Evolutionary conservation across 2,888 invertebrate species (phyloP).

Genomic region (Agrenia bidenticulata): DNA sequence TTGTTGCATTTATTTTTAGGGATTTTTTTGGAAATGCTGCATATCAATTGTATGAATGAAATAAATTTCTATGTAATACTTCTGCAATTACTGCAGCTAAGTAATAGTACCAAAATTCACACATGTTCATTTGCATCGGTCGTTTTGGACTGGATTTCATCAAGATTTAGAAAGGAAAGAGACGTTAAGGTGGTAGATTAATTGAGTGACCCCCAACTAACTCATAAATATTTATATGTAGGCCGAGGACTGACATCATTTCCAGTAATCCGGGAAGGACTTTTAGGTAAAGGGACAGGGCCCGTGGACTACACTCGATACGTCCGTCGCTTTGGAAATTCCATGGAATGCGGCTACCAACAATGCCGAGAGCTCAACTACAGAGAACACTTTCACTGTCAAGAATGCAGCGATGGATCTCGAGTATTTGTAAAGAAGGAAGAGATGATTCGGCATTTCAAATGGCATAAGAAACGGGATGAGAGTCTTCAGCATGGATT

Average conservation of each 20-base stretch:
- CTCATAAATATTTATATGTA: no score
- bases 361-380: conserved; percentile 87
- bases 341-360: conserved; percentile 71
- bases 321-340: conserved; percentile 79
- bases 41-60: no score
- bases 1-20: no score
- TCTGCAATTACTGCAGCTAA: no score
- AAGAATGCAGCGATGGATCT: conserved; percentile 66
- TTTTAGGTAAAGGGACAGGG: conserved; percentile 52
- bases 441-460: conserved; percentile 97
- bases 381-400: conserved; percentile 85
- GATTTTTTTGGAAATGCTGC: no score
- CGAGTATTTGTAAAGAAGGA: conserved; percentile 96
- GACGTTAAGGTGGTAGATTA: no score
- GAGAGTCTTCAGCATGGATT: conserved; percentile 95
- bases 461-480: conserved; percentile 98
- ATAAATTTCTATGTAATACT: no score
- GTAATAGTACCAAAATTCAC: no score
- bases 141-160: no score
- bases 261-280: conserved; percentile 53
- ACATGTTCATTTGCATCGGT: no score
- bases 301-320: conserved; percentile 78
- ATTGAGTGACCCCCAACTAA: no score
- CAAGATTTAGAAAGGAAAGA: no score
- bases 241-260: conserved; percentile 52